A percentile compares a stretch with the other conserved stretches of the same genome.
These are phyloP conservation scores for Arremon brunneinucha DNA, from an alignment of 2,797 vertebrate genomes.

Conservation along the genomic window DNA sequence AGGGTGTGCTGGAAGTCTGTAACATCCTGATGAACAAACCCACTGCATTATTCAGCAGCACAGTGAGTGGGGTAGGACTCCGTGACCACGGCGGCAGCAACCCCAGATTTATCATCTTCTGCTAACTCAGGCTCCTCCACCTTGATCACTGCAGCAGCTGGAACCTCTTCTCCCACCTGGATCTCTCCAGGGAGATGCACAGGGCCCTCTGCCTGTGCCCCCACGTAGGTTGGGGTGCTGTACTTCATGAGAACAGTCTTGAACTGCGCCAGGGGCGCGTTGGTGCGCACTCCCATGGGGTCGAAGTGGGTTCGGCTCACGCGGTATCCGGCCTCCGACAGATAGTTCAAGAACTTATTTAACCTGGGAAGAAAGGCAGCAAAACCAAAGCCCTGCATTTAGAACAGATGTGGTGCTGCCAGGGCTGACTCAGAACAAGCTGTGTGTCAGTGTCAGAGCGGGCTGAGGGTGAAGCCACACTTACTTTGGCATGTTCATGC, in stretches of 20 bases:
- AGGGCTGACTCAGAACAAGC: background rate
- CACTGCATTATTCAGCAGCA: background rate
- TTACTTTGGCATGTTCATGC: conserved; percentile 98
- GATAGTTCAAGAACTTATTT: conserved; percentile 91
- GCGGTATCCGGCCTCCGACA: conserved; percentile 91
- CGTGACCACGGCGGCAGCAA: fast-evolving
- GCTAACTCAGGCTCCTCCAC: background rate
- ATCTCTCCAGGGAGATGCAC: conserved; percentile 60
- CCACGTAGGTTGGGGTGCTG: conserved; percentile 83
- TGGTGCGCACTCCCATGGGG: conserved; percentile 92
- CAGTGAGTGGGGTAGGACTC: background rate
- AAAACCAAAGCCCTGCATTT: fast-evolving
- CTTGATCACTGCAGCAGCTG: conserved; percentile 35
- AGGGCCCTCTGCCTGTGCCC: conserved; percentile 63
- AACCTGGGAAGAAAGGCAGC: conserved; percentile 73
- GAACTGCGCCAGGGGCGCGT: conserved; percentile 87
- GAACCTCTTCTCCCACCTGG: conserved; percentile 42
- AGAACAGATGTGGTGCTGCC: background rate
- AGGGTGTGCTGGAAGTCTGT: background rate
- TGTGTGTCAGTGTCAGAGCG: background rate
- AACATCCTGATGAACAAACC: background rate
- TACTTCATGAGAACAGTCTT: conserved; percentile 90
- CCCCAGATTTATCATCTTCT: background rate
- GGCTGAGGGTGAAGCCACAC: background rate
- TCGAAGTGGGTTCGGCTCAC: conserved; percentile 97